Evolutionary conservation across 1,140 invertebrate genomes (phyloP).

Genomic region (Oryctes rhinoceros): DNA sequence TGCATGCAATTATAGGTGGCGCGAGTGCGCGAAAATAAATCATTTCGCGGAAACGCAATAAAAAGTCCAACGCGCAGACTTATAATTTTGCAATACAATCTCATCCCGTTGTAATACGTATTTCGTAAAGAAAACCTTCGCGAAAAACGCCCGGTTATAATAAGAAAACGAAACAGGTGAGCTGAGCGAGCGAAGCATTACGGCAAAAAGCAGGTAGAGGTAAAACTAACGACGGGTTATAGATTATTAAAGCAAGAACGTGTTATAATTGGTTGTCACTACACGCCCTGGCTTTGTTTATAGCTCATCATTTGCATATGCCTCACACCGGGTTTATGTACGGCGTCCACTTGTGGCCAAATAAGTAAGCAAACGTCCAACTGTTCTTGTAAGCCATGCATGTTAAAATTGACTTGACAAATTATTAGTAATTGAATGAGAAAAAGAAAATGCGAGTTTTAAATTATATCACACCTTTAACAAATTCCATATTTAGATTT

Average conservation of each 20-base stretch:
- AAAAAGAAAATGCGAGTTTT: slow-evolving; percentile 2
- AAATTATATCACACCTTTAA: slow-evolving; percentile 26
- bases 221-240: slow-evolving; percentile 44
- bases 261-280: slow-evolving; percentile 52
- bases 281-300: slow-evolving; percentile 50
- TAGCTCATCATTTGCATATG: slow-evolving; percentile 49
- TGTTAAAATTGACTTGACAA: slow-evolving; percentile 38
- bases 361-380: slow-evolving; percentile 38
- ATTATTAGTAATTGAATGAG: slow-evolving; percentile 38
- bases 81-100: slow-evolving; percentile 16
- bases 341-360: slow-evolving; percentile 13
- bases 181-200: slow-evolving; percentile 29
- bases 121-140: background rate
- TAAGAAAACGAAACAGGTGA: slow-evolving; percentile 38
- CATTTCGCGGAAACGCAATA: background rate
- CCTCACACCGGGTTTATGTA: slow-evolving; percentile 42
- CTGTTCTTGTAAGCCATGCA: slow-evolving; percentile 38
- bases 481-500: slow-evolving; percentile 26
- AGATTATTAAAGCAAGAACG: slow-evolving; percentile 45
- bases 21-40: background rate
- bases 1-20: background rate
- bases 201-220: slow-evolving; percentile 39
- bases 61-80: background rate
- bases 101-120: background rate
- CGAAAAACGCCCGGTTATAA: slow-evolving; percentile 4